Base-by-base conservation (phyloP, 2,888 invertebrate species). In the Campoplex nolae region DNA sequence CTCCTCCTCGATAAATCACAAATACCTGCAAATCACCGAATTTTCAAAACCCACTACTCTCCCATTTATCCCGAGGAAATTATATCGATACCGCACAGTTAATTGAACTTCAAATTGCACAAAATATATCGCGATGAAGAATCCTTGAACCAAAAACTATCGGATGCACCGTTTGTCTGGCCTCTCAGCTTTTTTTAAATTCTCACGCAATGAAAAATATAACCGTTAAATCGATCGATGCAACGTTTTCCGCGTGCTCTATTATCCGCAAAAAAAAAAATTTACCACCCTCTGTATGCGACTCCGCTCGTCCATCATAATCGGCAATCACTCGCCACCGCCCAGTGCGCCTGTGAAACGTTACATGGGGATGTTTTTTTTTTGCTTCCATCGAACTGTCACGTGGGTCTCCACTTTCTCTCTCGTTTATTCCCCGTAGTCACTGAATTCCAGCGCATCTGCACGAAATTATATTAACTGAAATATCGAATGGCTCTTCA, bases 21-120 rank as follows among this genome's bases (percentile, higher is more conserved):
- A 78, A 67, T 68, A 28, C 70, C 78, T 11, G 54, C 68, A n/a
- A 23, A 28, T 16, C n/a, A 23, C n/a, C n/a, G 32, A 9, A 35
- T 38, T 68, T 16, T 51, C 35, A 13, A 16, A 58, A 35, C 16
- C 11, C 51, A 23, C 23, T 0, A 23, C 23, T 23, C 0, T 45
- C n/a, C 93, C 92, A 93, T 93, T 93, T 93, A 93, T 92, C 92
- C 90, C 89, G 83, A 92, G 93, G 92, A 93, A 94, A 94, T 94
- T 93, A 93, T 93, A 94, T 93, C 92, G 90, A 91, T 91, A 91
- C 90, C 90, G 92, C 92, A 23, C 23, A 90, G 90, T 91, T 93
- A 92, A 93, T 92, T 92, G 92, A 91, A 92, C 87, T 89, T 88
- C 88, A 16, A 71, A 65, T 68, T 62, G 51, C 35, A 23, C 67